phyloP scores from a whole-genome alignment of 2,797 vertebrate genomes.

The Acanthurus tractus region DNA sequence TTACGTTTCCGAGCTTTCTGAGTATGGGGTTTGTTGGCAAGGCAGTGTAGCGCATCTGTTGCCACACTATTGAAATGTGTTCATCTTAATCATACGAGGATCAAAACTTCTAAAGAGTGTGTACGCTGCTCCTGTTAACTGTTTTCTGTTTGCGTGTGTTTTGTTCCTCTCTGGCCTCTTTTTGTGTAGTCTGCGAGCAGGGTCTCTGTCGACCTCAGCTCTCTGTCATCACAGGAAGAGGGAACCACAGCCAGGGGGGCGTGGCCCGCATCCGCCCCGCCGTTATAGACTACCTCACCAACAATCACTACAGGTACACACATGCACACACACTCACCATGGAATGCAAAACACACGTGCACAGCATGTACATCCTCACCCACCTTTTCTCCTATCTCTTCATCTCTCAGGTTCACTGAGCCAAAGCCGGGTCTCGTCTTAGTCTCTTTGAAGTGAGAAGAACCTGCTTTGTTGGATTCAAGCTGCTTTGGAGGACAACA shows the following conservation, averaged over 20 bases:
- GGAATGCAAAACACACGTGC: conserved; percentile 14
- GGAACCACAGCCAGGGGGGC: conserved; percentile 97
- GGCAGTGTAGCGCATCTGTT: neutral
- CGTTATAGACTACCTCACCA: conserved; percentile 95
- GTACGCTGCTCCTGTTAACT: conserved; percentile 13
- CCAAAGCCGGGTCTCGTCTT: conserved; percentile 92
- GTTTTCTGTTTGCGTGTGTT: conserved; percentile 9
- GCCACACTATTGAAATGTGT: too few relatives aligned
- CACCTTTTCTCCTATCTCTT: conserved; percentile 43
- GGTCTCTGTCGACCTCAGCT: conserved; percentile 91
- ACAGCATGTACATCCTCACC: conserved; percentile 34
- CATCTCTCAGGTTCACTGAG: conserved; percentile 91
- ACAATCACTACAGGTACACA: conserved; percentile 91
- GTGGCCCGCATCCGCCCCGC: conserved; percentile 97
- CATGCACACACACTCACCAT: conserved; percentile 17
- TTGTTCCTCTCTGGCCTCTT: conserved; percentile 52
- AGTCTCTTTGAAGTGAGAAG: conserved; percentile 86
- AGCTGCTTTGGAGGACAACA: conserved; percentile 72
- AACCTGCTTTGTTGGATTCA: conserved; percentile 50
- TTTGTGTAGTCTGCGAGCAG: conserved; percentile 89
- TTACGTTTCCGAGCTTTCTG: neutral
- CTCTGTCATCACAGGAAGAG: conserved; percentile 96
- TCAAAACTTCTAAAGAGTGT: too few relatives aligned
- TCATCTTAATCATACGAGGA: too few relatives aligned
- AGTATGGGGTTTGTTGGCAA: neutral